Evolutionary conservation across 2,113 vertebrate genomes (phyloP).

Genomic region (Coregonus clupeaformis): DNA sequence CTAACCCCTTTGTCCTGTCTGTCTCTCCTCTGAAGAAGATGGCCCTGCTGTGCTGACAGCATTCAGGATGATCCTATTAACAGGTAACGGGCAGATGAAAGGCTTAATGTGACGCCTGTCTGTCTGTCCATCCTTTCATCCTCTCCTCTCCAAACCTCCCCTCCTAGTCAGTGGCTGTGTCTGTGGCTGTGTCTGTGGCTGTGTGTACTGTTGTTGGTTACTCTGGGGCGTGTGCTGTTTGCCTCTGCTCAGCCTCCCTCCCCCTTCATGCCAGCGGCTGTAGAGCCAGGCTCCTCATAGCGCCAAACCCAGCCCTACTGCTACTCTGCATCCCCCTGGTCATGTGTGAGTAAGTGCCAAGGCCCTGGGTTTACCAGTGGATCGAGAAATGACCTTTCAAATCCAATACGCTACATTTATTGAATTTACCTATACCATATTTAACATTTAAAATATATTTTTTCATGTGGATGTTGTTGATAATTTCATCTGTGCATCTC

Average conservation of each 20-base stretch:
- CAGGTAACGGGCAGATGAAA: slow-evolving; percentile 71
- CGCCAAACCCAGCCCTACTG: background rate
- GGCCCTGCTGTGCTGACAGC: slow-evolving; percentile 68
- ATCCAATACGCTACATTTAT: no score
- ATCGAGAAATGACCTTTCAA: no score
- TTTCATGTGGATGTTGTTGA: no score
- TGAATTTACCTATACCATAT: no score
- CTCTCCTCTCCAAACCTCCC: background rate
- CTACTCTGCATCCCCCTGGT: background rate
- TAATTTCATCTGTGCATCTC: no score
- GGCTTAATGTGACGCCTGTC: slow-evolving; percentile 60
- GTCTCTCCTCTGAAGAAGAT: slow-evolving; percentile 57
- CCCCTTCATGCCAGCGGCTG: background rate
- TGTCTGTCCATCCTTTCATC: slow-evolving; percentile 47
- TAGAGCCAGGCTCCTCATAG: background rate
- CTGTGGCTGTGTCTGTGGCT: background rate
- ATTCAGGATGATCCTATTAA: slow-evolving; percentile 67
- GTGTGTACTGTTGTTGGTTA: background rate
- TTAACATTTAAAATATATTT: no score
- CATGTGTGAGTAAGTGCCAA: background rate
- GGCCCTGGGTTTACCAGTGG: background rate
- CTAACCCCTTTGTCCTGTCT: slow-evolving; percentile 28
- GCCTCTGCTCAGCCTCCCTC: background rate
- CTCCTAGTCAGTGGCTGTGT: background rate
- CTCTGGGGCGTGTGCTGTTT: background rate